Evolutionary conservation across 2,888 invertebrate genomes (phyloP).

Genomic region (Synanthedon tipuliformis): DNA sequence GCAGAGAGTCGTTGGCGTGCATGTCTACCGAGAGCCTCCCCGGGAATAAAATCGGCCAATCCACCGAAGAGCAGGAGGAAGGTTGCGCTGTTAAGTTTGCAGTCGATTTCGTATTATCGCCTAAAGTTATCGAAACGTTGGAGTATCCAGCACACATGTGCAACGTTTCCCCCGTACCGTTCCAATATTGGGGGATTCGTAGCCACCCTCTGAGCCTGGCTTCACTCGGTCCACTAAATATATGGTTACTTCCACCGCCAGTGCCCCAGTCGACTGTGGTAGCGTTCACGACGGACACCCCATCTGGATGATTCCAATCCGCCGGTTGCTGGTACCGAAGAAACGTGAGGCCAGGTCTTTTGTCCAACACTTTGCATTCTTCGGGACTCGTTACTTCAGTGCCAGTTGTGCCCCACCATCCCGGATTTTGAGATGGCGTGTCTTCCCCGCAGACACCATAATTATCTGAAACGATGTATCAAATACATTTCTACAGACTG

Average conservation of each 20-base stretch:
- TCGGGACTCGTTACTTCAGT: conserved; percentile 79
- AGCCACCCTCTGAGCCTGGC: conserved; percentile 86
- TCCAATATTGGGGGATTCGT: conserved; percentile 81
- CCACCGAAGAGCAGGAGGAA: conserved; percentile 76
- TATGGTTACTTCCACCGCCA: conserved; percentile 76
- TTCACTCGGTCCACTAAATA: conserved; percentile 78
- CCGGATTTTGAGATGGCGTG: conserved; percentile 82
- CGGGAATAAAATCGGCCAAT: conserved; percentile 74
- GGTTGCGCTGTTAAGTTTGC: conserved; percentile 76
- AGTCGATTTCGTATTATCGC: conserved; percentile 57
- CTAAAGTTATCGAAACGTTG: conserved; percentile 74
- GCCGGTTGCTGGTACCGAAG: conserved; percentile 89
- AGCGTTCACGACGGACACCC: conserved; percentile 86
- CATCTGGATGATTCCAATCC: conserved; percentile 89
- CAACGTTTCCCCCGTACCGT: conserved; percentile 74
- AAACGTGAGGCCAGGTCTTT: conserved; percentile 89
- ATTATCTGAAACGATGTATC: conserved; percentile 62
- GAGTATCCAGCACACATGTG: conserved; percentile 85
- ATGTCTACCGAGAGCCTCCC: conserved; percentile 76
- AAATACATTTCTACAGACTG: background rate
- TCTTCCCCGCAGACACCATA: conserved; percentile 89
- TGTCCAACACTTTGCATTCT: conserved; percentile 82
- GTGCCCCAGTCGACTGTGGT: conserved; percentile 85
- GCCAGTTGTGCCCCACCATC: conserved; percentile 92
- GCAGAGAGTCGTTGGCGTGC: conserved; percentile 73